These are phyloP conservation scores for Trichonephila clavipes DNA, from an alignment of 1,140 invertebrate species.

Conservation along the genomic window DNA sequence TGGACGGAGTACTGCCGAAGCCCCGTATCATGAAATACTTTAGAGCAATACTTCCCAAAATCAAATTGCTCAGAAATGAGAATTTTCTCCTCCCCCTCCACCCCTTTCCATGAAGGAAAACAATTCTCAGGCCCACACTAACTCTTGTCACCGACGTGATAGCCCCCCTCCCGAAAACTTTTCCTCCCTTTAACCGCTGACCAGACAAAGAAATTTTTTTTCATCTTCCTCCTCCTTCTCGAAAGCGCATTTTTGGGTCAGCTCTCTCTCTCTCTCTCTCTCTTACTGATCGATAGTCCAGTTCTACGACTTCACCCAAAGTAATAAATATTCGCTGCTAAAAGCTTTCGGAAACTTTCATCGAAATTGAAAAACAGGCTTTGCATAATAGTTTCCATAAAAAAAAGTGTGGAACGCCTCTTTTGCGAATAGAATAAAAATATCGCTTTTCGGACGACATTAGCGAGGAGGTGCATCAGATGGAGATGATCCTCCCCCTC, in stretches of 20 bases:
- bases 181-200: not conserved
- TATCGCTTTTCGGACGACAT: constrained; percentile 10
- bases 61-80: constrained; percentile 38
- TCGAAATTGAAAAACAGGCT: constrained; percentile 40
- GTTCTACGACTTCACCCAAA: not conserved
- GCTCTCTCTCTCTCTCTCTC: not conserved
- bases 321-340: constrained; percentile 31
- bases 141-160: too few species aligned
- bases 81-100: not conserved
- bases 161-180: not conserved
- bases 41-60: not conserved
- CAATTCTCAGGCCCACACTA: not conserved
- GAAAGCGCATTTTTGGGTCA: not conserved
- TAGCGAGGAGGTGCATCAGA: not conserved
- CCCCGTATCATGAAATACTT: constrained; percentile 21
- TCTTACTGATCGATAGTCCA: not conserved
- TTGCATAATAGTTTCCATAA: constrained; percentile 35
- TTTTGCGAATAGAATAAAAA: constrained; percentile 10
- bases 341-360: constrained; percentile 38
- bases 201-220: not conserved
- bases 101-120: not conserved
- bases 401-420: not conserved
- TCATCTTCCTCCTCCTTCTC: not conserved
- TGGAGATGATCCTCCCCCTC: not conserved
- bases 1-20: not conserved